Conservation (phyloP, 2,888 invertebrate genomes). For the Drosophila antonietae region DNA sequence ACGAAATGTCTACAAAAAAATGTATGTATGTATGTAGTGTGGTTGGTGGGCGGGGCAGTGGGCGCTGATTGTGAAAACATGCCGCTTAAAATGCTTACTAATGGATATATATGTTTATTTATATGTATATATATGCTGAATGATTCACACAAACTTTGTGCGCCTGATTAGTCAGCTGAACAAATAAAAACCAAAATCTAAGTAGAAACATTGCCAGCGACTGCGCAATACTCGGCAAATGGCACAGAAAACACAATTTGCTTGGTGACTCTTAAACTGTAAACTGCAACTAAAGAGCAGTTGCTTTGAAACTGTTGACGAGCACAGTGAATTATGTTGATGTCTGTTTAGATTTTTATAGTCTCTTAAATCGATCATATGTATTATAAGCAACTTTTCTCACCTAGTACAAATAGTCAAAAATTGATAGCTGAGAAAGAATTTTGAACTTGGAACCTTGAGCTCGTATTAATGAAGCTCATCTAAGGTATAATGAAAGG, state of each 20-base stretch:
- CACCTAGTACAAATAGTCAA: too few relatives aligned
- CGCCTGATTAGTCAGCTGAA: slow-evolving; percentile 13
- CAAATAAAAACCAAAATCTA: not conserved
- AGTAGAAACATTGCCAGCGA: not conserved
- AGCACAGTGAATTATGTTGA: not conserved
- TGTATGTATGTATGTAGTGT: not conserved
- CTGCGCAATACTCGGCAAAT: not conserved
- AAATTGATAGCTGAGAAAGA: too few relatives aligned
- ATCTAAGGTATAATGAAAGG: too few relatives aligned
- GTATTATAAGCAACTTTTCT: too few relatives aligned
- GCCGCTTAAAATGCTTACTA: slow-evolving; percentile 10
- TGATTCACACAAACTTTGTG: not conserved
- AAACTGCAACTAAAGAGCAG: not conserved
- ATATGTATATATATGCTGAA: not conserved
- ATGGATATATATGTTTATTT: not conserved
- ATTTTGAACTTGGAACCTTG: too few relatives aligned
- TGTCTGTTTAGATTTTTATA: too few relatives aligned
- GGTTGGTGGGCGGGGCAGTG: not conserved
- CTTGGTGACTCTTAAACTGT: not conserved
- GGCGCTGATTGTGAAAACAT: slow-evolving; percentile 8
- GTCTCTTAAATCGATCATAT: too few relatives aligned
- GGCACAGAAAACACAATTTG: not conserved
- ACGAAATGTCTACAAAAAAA: slow-evolving; percentile 36
- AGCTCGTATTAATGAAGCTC: too few relatives aligned
- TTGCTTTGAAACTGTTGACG: not conserved